A percentile compares a stretch with the other conserved stretches of the same genome.
Evolutionary conservation across 1,140 invertebrate species (phyloP).

Genomic region (Bathynomus jamesi): DNA sequence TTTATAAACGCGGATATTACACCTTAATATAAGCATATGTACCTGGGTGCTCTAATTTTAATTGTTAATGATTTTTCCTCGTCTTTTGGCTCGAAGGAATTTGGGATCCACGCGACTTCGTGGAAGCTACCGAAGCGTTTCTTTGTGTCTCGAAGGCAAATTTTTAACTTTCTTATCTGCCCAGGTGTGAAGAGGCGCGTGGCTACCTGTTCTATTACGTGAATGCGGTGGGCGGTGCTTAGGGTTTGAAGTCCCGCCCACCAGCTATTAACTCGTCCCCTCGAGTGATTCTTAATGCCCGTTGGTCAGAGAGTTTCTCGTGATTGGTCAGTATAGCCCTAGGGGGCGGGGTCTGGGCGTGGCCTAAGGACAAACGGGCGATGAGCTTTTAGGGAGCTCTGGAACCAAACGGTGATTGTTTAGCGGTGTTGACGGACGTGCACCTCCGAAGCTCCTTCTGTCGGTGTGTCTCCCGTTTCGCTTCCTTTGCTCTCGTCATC

Average conservation of each 20-base stretch:
- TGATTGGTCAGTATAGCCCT: background rate
- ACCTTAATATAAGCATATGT: too few relatives aligned
- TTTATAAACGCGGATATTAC: too few relatives aligned
- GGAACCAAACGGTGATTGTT: slow-evolving; percentile 1
- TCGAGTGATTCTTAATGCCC: background rate
- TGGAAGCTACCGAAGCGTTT: background rate
- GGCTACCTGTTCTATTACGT: background rate
- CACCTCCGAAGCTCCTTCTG: too few relatives aligned
- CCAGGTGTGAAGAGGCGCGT: background rate
- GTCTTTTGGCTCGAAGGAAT: background rate
- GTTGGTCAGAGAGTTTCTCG: background rate
- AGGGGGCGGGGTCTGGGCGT: background rate
- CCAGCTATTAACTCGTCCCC: background rate
- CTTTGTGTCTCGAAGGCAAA: background rate
- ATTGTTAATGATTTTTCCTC: background rate
- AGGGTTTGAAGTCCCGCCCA: background rate
- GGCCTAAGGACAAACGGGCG: background rate
- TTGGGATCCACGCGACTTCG: background rate
- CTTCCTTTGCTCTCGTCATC: background rate
- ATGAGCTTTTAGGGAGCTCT: background rate
- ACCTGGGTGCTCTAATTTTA: too few relatives aligned
- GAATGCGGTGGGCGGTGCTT: background rate
- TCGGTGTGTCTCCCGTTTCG: background rate
- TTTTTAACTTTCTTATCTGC: slow-evolving; percentile 1
- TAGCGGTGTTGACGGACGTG: background rate